These are phyloP conservation scores for Oplegnathus fasciatus DNA, from an alignment of 2,113 vertebrate genomes.

Conservation along the genomic window DNA sequence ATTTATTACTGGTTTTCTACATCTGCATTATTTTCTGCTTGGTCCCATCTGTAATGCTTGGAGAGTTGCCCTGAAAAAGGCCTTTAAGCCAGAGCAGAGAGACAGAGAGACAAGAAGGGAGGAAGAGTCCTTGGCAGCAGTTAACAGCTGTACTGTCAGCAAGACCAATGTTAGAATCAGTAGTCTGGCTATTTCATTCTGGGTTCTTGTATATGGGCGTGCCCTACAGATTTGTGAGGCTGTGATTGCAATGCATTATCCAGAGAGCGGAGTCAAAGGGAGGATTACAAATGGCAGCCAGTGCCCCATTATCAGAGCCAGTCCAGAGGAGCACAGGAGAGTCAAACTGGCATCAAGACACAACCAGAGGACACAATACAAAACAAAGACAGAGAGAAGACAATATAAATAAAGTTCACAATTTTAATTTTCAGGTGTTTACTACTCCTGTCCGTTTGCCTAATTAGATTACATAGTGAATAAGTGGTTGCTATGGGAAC, in stretches of 20 bases:
- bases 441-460: slow-evolving; percentile 28
- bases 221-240: slow-evolving; percentile 64
- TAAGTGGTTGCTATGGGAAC: slow-evolving; percentile 65
- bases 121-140: slow-evolving; percentile 56
- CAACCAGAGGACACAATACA: slow-evolving; percentile 24
- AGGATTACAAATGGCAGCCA: slow-evolving; percentile 68
- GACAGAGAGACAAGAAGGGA: slow-evolving; percentile 44
- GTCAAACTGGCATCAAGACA: slow-evolving; percentile 53
- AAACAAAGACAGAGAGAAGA: slow-evolving; percentile 16
- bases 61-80: slow-evolving; percentile 48
- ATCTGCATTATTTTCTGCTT: slow-evolving; percentile 45
- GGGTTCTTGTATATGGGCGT: slow-evolving; percentile 53
- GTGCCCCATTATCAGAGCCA: slow-evolving; percentile 62
- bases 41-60: slow-evolving; percentile 44
- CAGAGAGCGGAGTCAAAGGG: slow-evolving; percentile 56
- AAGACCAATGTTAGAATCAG: slow-evolving; percentile 59
- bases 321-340: slow-evolving; percentile 67
- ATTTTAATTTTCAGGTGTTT: slow-evolving; percentile 59
- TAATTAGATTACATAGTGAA: slow-evolving; percentile 57
- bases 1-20: slow-evolving; percentile 22
- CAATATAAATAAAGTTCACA: slow-evolving; percentile 38
- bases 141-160: slow-evolving; percentile 53
- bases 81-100: slow-evolving; percentile 29
- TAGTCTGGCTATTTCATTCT: slow-evolving; percentile 53
- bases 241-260: slow-evolving; percentile 71